These are phyloP conservation scores for Corella eumyota DNA, from an alignment of 23 tunicate species.

Conservation along the genomic window DNA sequence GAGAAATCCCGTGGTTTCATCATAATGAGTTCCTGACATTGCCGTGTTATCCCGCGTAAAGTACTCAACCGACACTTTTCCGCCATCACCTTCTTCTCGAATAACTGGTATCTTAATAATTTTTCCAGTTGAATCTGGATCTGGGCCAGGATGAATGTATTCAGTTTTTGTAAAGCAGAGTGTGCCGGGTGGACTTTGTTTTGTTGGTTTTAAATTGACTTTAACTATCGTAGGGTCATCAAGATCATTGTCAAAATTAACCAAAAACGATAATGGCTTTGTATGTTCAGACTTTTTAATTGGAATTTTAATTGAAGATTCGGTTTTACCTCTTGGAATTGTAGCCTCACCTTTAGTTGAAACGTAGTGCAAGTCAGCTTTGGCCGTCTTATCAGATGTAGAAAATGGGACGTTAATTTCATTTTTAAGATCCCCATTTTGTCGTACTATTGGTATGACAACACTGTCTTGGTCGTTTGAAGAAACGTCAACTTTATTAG, in stretches of 20 bases:
- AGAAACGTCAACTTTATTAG: background rate
- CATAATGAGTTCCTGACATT: constrained; percentile 67
- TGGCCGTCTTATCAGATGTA: constrained; percentile 27
- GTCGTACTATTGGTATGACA: constrained; percentile 9
- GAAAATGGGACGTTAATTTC: constrained; percentile 12
- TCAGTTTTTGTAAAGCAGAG: constrained; percentile 36
- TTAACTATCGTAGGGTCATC: constrained; percentile 14
- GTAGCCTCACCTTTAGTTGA: constrained; percentile 15
- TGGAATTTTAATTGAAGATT: constrained; percentile 11
- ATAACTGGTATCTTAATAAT: constrained; percentile 35
- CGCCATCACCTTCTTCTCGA: constrained; percentile 61
- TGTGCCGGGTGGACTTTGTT: constrained; percentile 25
- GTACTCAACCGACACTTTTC: constrained; percentile 64
- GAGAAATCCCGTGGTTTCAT: constrained; percentile 34
- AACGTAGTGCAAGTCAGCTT: constrained; percentile 25
- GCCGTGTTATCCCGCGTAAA: constrained; percentile 94
- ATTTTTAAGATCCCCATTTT: constrained; percentile 3
- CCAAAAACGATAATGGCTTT: constrained; percentile 22
- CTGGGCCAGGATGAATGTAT: too few relatives aligned
- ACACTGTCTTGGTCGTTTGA: constrained; percentile 7
- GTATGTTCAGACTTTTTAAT: constrained; percentile 5
- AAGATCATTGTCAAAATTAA: constrained; percentile 21
- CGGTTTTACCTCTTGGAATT: constrained; percentile 19
- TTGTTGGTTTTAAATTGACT: constrained; percentile 7
- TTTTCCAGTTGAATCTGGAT: constrained; percentile 5